These are phyloP conservation scores for Clostera curtula DNA, from an alignment of 2,888 invertebrate species.

Conservation along the genomic window DNA sequence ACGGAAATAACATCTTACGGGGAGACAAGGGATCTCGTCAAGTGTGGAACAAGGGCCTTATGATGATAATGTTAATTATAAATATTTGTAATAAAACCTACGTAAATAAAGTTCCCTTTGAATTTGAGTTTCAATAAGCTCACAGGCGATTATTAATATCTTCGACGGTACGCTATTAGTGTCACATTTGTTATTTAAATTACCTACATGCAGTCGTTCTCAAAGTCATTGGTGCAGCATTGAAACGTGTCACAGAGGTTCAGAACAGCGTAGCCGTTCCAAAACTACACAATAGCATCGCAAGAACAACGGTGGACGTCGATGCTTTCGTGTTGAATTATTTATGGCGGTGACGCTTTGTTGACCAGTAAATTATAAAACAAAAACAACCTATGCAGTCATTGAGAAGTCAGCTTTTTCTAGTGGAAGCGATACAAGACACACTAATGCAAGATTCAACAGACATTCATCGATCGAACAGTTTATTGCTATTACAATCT, in stretches of 20 bases:
- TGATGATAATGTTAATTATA: too few relatives aligned
- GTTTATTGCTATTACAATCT: too few relatives aligned
- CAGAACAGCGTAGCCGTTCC: slow-evolving; percentile 30
- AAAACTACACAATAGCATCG: slow-evolving; percentile 45
- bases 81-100: too few relatives aligned
- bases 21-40: too few relatives aligned
- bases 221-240: slow-evolving; percentile 22
- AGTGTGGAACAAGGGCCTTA: too few relatives aligned
- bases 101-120: too few relatives aligned
- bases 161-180: slow-evolving; percentile 4
- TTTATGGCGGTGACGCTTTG: slow-evolving; percentile 58
- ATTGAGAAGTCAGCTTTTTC: slow-evolving; percentile 45
- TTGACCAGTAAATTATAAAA: slow-evolving; percentile 55
- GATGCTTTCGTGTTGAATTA: slow-evolving; percentile 56
- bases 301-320: slow-evolving; percentile 52
- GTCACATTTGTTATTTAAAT: neutral
- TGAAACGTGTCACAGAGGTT: slow-evolving; percentile 23
- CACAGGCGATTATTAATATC: slow-evolving; percentile 7
- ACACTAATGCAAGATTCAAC: slow-evolving; percentile 29
- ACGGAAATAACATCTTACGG: too few relatives aligned
- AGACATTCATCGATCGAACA: too few relatives aligned
- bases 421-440: slow-evolving; percentile 19
- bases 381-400: slow-evolving; percentile 43
- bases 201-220: slow-evolving; percentile 2
- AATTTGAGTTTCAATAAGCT: too few relatives aligned